Conservation (phyloP, 2,113 vertebrate genomes). For the Electrona antarctica region DNA sequence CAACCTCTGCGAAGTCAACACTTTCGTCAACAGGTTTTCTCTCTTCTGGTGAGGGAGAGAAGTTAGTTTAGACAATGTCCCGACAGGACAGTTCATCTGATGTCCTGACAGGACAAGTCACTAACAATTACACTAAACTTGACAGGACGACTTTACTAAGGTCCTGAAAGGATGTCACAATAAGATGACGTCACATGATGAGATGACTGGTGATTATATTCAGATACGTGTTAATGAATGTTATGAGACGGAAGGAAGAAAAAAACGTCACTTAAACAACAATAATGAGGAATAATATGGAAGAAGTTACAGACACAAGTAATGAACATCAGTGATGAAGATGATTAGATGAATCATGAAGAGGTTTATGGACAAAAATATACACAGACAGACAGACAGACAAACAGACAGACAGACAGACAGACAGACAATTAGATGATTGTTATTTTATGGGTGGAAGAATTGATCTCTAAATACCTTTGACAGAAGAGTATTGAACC, state of each 20-base stretch:
- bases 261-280: background rate
- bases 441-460: background rate
- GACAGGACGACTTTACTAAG: no score
- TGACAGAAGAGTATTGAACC: constrained; percentile 34
- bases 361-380: background rate
- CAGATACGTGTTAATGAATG: background rate
- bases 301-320: background rate
- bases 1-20: constrained; percentile 75
- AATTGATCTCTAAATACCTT: constrained; percentile 48
- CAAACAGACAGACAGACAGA: background rate
- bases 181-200: background rate
- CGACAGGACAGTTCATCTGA: background rate
- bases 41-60: constrained; percentile 70
- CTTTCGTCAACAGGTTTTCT: constrained; percentile 77
- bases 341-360: background rate
- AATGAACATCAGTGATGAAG: constrained; percentile 3
- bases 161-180: no score
- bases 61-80: constrained; percentile 22
- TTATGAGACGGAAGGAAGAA: background rate
- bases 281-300: background rate
- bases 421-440: background rate
- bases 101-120: no score
- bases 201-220: background rate
- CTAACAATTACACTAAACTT: no score
- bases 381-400: constrained; percentile 6